phyloP scores from a whole-genome alignment of 2,113 vertebrate species.

The Saguinus imperator region DNA sequence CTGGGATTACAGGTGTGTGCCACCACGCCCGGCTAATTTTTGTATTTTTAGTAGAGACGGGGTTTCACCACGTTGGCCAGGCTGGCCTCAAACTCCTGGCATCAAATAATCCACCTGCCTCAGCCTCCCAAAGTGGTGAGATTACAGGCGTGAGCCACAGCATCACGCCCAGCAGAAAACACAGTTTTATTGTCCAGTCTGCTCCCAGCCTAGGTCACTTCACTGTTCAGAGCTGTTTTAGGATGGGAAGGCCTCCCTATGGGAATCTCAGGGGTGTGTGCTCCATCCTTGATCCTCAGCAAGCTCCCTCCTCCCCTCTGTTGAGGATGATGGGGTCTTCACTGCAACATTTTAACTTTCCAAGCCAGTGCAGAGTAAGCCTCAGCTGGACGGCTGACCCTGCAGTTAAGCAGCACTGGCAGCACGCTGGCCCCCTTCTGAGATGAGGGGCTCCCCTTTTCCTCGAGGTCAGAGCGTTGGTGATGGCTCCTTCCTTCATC shows the following conservation, averaged over 20 bases:
- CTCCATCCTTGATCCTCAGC: neutral
- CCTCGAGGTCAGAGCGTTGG: neutral
- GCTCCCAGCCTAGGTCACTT: neutral
- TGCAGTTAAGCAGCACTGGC: neutral
- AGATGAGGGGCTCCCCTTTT: neutral
- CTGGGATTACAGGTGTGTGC: no score
- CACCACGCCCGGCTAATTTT: no score
- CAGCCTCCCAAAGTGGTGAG: no score
- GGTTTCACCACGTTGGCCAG: no score
- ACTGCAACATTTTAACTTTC: neutral
- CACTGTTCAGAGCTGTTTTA: neutral
- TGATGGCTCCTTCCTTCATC: neutral
- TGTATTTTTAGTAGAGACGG: no score
- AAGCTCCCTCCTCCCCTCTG: neutral
- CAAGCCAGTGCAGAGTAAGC: neutral
- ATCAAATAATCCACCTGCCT: no score
- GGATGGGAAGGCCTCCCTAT: neutral
- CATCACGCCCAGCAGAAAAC: no score
- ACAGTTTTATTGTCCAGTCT: neutral
- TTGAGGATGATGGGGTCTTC: neutral
- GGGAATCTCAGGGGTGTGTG: neutral
- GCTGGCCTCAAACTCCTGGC: no score
- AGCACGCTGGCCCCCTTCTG: neutral
- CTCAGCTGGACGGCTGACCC: neutral
- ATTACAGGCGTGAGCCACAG: no score